Percentiles rank a stretch among this genome's conserved stretches.
Conservation (phyloP, 2,113 vertebrate species). For the Xiphorhynchus elegans region DNA sequence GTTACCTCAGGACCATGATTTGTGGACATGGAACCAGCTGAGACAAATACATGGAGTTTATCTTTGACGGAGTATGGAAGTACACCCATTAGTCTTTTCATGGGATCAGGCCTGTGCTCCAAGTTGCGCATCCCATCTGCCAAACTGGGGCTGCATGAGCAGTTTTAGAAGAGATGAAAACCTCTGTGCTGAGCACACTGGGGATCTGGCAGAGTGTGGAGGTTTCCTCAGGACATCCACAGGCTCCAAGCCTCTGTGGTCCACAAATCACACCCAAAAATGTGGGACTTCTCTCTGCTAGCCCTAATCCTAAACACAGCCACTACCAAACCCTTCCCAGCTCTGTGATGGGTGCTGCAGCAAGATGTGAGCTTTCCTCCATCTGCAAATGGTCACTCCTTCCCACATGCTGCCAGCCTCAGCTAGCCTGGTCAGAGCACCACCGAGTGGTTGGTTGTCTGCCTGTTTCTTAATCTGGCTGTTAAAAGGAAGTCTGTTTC, state of each 20-base stretch:
- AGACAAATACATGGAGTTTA: not conserved
- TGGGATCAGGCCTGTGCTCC: not conserved
- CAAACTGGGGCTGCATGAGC: not conserved
- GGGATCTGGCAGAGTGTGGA: not conserved
- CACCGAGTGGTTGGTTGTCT: accelerated
- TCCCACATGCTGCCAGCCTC: not conserved
- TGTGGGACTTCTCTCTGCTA: not conserved
- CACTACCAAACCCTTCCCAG: not conserved
- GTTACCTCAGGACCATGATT: not conserved
- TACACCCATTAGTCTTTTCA: not conserved
- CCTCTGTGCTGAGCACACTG: accelerated
- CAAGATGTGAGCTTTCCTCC: not conserved
- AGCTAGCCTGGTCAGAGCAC: not conserved
- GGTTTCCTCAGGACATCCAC: not conserved
- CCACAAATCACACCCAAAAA: not conserved
- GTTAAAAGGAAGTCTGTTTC: not conserved
- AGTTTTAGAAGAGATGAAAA: not conserved
- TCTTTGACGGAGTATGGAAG: not conserved
- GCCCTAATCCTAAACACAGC: not conserved
- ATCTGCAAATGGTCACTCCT: not conserved
- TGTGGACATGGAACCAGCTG: not conserved
- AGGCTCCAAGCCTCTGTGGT: not conserved
- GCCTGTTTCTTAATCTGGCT: not conserved
- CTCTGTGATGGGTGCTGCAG: not conserved
- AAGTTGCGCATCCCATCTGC: not conserved